These are phyloP conservation scores for Arrhamphus sclerolepis DNA, from an alignment of 2,797 vertebrate species.

Conservation along the genomic window DNA sequence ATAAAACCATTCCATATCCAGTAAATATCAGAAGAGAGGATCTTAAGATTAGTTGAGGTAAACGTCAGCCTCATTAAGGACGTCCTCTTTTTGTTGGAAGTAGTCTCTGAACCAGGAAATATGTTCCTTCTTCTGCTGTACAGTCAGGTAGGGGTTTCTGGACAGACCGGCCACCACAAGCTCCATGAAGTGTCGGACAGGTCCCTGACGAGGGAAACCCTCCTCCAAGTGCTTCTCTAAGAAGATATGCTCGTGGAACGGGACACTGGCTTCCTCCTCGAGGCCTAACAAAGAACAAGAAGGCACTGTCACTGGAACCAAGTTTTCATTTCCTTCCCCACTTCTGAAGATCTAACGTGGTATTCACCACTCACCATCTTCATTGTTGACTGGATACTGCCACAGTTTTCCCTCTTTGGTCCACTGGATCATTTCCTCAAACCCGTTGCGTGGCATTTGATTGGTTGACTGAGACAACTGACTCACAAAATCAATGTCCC, in stretches of 20 bases:
- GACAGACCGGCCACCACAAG: slow-evolving; percentile 90
- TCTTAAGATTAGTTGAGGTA: slow-evolving; percentile 73
- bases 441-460: slow-evolving; percentile 83
- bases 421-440: slow-evolving; percentile 97
- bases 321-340: not conserved
- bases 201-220: slow-evolving; percentile 88
- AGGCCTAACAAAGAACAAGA: slow-evolving; percentile 77
- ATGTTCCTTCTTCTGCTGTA: slow-evolving; percentile 90
- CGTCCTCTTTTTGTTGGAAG: slow-evolving; percentile 88
- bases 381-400: slow-evolving; percentile 94
- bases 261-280: slow-evolving; percentile 86
- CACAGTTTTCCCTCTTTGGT: slow-evolving; percentile 93
- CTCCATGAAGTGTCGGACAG: slow-evolving; percentile 95
- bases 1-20: slow-evolving; percentile 8
- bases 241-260: slow-evolving; percentile 95
- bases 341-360: not conserved
- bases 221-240: slow-evolving; percentile 88
- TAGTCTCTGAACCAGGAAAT: slow-evolving; percentile 95
- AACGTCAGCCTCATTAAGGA: slow-evolving; percentile 83
- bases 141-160: slow-evolving; percentile 88
- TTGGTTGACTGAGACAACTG: slow-evolving; percentile 74
- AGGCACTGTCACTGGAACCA: not conserved
- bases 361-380: slow-evolving; percentile 80
- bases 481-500: slow-evolving; percentile 90
- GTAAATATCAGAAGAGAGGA: slow-evolving; percentile 6